A percentile compares a stretch with the other conserved stretches of the same genome.
These are phyloP conservation scores for Rhombomys opimus DNA, from an alignment of 2,113 vertebrate species.

Conservation along the genomic window DNA sequence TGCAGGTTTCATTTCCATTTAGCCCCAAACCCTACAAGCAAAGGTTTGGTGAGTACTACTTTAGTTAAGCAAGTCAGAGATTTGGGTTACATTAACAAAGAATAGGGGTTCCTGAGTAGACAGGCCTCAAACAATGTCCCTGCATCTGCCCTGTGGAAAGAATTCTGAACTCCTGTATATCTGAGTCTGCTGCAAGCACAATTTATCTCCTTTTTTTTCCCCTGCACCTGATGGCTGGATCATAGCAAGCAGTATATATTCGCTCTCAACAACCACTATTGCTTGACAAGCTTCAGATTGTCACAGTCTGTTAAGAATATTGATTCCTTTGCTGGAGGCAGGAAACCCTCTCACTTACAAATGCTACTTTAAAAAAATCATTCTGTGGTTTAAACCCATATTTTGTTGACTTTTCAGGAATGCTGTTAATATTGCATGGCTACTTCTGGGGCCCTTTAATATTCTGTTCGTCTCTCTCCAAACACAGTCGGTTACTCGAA, in stretches of 20 bases:
- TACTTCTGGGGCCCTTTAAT: not conserved
- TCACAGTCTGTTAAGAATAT: conserved; percentile 38
- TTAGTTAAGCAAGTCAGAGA: not conserved
- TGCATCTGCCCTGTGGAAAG: not conserved
- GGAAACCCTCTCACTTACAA: conserved; percentile 29
- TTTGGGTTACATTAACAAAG: not conserved
- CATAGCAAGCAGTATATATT: not conserved
- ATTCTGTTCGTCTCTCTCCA: not conserved
- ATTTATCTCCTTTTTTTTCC: not conserved
- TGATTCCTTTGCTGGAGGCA: conserved; percentile 31
- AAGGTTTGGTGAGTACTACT: not conserved
- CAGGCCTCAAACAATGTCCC: not conserved
- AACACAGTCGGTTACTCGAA: not conserved
- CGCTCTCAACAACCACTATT: not conserved
- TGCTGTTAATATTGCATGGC: not conserved
- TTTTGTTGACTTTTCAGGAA: conserved; percentile 40
- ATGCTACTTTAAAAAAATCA: conserved; percentile 53
- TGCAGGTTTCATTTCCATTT: not conserved
- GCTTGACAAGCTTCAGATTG: conserved; percentile 26
- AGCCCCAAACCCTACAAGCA: not conserved
- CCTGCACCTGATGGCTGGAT: not conserved
- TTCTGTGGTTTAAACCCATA: conserved; percentile 17
- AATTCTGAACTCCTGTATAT: not conserved
- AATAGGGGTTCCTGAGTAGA: not conserved
- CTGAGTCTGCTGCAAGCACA: not conserved